Base-by-base conservation (phyloP, 2,113 vertebrate species). In the Clarias macrocephalus region DNA sequence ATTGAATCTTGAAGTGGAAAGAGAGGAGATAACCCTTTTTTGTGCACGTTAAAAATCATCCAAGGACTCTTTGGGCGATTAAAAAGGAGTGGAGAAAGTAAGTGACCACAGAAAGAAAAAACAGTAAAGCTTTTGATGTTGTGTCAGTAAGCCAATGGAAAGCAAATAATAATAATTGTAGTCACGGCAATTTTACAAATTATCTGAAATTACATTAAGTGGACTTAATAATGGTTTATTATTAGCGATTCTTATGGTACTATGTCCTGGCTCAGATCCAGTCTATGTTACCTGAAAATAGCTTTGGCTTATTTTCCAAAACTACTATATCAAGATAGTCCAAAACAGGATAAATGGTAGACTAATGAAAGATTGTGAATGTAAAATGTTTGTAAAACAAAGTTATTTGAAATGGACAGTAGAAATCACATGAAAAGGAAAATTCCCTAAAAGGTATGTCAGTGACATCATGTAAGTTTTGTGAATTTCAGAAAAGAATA, bases 1-100 rank as follows among this genome's bases (percentile, higher is more conserved):
- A 84, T 89, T 62, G 66, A 83, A 85, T 57, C 84, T 83, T 88
- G 82, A 91, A 88, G 25, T 75, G 66, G 75, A 72, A 70, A 66
- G 42, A 33, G 6, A 52, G 54, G 68, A 73, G 62, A 76, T 28
- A 68, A 59, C 16, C 83, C 80, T 73, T 37, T 80, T 90, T 84
- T 83, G 16, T 82, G 56, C 83, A 85, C 80, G 76, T 73, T 88
- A 79, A 21, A 85, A 88, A 89, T 56, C 86, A 84, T 62, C 83
- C 57, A 75, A 68, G 65, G 65, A 82, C 54, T 84, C 65, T 87
- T 83, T 82, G 80, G 30, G 18, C 57, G 63, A 84, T 68, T 90
- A 83, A 86, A 87, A 82, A 19, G 79, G 65, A 73, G 56, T 25
- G 23, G 52, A 75, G 73, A 56, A 83, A 88, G 54, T 42, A 42